Evolutionary conservation across 2,888 invertebrate species (phyloP), one percentile per base, ranked within the genome.

Genomic region (Hylaea fasciaria): DNA sequence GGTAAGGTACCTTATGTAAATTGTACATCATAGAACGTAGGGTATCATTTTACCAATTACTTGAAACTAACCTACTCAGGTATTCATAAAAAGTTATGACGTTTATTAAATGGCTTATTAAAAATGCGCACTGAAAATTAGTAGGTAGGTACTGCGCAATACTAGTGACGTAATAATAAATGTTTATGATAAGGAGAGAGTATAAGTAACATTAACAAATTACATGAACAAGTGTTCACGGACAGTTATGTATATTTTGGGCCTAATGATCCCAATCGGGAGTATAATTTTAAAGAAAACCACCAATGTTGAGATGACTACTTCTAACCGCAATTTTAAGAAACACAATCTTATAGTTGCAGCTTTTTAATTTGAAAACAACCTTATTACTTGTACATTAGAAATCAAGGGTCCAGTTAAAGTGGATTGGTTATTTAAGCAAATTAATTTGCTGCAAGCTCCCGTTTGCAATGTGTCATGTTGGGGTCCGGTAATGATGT

Each of bases 401-500:
- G 7, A 16, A 32, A 51, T 5, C n/a, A 28, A 13, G 9, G n/a
- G 14, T 0, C 37, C n/a, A 0, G 12, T n/a, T 10, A 37, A 1
- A 4, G 37, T 12, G 12, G 12, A 2, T 5, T 37, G 4, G 11
- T 37, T 37, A 37, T 32, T 32, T 32, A 35, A 57, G 37, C 40
- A 60, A 50, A 57, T 68, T 64, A 63, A 61, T 62, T 47, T 53
- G 51, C 50, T 22, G 48, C 7, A 22, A 52, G 61, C 57, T 50
- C 60, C 58, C 65, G 60, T 56, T 64, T 70, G 68, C 68, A 67
- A 67, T 59, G 62, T 69, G 64, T 65, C 66, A 53, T 56, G 48
- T 52, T 43, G 61, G 62, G 13, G 40, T 12, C 11, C 41, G 52
- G 55, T 46, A 40, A 62, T 57, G 65, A 66, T 60, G 68, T 60